These are phyloP conservation scores for Megalopta genalis DNA, from an alignment of 1,140 invertebrate genomes.

Conservation along the genomic window DNA sequence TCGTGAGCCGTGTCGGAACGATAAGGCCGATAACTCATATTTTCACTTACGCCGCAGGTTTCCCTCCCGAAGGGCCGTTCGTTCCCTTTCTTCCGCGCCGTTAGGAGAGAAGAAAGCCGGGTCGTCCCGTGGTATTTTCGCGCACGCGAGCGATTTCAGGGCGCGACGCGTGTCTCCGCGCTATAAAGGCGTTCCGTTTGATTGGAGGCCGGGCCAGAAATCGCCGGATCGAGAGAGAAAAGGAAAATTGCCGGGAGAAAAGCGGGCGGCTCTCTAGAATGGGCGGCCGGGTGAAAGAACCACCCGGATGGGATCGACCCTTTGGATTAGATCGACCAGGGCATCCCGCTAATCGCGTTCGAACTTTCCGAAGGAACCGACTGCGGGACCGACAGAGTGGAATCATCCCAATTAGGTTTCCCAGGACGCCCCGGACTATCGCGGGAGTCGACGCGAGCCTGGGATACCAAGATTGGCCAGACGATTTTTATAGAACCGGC, in stretches of 20 bases:
- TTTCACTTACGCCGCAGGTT: constrained; percentile 29
- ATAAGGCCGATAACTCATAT: constrained; percentile 64
- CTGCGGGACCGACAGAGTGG: neutral
- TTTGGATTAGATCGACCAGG: constrained; percentile 22
- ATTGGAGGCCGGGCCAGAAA: neutral
- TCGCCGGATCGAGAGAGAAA: neutral
- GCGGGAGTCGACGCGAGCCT: neutral
- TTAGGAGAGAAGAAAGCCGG: constrained; percentile 28
- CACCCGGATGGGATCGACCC: constrained; percentile 14
- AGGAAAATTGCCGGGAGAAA: constrained; percentile 18
- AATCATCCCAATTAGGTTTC: constrained; percentile 36
- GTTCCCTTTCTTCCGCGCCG: constrained; percentile 28
- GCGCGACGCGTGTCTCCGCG: constrained; percentile 53
- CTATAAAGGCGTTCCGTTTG: constrained; percentile 43
- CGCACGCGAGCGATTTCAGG: constrained; percentile 47
- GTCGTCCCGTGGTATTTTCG: constrained; percentile 13
- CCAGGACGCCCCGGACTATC: neutral
- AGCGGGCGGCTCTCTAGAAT: no score
- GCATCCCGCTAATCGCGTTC: constrained; percentile 31
- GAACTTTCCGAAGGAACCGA: constrained; percentile 2
- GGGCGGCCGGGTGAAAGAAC: constrained; percentile 16
- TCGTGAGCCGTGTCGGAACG: no score
- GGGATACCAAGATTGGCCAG: neutral
- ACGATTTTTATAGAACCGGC: neutral
- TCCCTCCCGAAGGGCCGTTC: neutral